Conservation (phyloP, 2,113 vertebrate genomes). For the Triplophysa tibetana region DNA sequence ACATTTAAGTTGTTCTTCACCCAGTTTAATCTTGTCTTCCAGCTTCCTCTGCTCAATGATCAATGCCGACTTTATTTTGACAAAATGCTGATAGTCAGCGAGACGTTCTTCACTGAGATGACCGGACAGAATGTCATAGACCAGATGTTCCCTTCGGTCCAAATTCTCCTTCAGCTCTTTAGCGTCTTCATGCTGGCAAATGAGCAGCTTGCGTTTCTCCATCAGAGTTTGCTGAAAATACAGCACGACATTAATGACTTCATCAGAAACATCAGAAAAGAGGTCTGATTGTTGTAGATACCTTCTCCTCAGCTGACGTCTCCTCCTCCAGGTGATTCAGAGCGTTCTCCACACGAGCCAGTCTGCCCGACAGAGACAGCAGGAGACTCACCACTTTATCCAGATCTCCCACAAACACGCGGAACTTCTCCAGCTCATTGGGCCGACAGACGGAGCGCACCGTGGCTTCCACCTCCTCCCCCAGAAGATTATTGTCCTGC, state of each 20-base stretch:
- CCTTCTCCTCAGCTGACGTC: slow-evolving; percentile 81
- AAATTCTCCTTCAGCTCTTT: slow-evolving; percentile 94
- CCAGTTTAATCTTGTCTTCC: slow-evolving; percentile 92
- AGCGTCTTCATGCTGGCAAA: slow-evolving; percentile 87
- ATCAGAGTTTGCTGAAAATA: slow-evolving; percentile 77
- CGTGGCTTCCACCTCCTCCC: slow-evolving; percentile 83
- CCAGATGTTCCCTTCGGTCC: slow-evolving; percentile 84
- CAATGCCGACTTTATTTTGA: slow-evolving; percentile 93
- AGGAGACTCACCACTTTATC: slow-evolving; percentile 95
- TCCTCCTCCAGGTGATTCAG: slow-evolving; percentile 86
- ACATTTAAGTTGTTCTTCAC: slow-evolving; percentile 91
- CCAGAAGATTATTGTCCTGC: slow-evolving; percentile 84
- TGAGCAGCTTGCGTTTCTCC: slow-evolving; percentile 85
- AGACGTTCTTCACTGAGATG: slow-evolving; percentile 81
- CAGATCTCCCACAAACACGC: slow-evolving; percentile 92
- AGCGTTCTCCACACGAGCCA: slow-evolving; percentile 93
- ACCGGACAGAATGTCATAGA: slow-evolving; percentile 80
- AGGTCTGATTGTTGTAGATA: slow-evolving; percentile 48
- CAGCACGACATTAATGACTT: slow-evolving; percentile 2
- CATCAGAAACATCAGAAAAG: neutral
- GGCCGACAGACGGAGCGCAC: slow-evolving; percentile 85
- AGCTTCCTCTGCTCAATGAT: slow-evolving; percentile 91
- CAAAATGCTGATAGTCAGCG: slow-evolving; percentile 90
- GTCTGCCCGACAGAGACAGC: slow-evolving; percentile 86
- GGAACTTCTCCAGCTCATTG: slow-evolving; percentile 92